Conservation (phyloP, 2,113 vertebrate genomes). For the Clinocottus analis region DNA sequence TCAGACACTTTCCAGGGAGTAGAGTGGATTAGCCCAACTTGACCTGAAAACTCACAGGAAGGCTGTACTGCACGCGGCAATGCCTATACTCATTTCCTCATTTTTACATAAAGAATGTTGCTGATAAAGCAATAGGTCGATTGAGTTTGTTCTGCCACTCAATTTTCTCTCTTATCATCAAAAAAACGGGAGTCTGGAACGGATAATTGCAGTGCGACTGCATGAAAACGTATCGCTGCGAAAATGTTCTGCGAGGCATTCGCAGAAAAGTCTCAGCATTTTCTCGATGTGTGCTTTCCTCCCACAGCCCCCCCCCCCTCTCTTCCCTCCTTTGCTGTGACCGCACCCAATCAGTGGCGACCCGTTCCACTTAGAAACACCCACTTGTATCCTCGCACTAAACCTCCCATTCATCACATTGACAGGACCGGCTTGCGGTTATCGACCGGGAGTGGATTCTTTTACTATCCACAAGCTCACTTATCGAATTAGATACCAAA, state of each 20-base stretch:
- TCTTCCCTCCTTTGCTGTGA: too few species aligned
- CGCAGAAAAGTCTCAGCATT: conserved; percentile 48
- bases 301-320: conserved; percentile 38
- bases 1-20: conserved; percentile 54
- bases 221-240: conserved; percentile 5
- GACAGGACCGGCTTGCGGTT: conserved; percentile 69
- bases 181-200: conserved; percentile 33
- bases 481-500: conserved; percentile 65
- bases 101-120: conserved; percentile 30
- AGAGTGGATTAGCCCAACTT: conserved; percentile 69
- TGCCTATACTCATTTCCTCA: conserved; percentile 34
- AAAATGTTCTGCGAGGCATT: background rate
- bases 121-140: conserved; percentile 38
- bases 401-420: conserved; percentile 74
- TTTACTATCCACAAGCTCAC: conserved; percentile 48
- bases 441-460: conserved; percentile 67
- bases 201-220: conserved; percentile 14
- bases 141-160: conserved; percentile 25
- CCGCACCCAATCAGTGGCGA: conserved; percentile 67
- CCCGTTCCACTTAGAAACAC: conserved; percentile 58
- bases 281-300: conserved; percentile 48
- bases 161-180: conserved; percentile 32
- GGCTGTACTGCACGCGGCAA: conserved; percentile 3
- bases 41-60: conserved; percentile 52
- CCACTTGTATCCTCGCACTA: conserved; percentile 49